These are phyloP conservation scores for Cephonodes hylas DNA, from an alignment of 2,888 invertebrate species.

Conservation along the genomic window DNA sequence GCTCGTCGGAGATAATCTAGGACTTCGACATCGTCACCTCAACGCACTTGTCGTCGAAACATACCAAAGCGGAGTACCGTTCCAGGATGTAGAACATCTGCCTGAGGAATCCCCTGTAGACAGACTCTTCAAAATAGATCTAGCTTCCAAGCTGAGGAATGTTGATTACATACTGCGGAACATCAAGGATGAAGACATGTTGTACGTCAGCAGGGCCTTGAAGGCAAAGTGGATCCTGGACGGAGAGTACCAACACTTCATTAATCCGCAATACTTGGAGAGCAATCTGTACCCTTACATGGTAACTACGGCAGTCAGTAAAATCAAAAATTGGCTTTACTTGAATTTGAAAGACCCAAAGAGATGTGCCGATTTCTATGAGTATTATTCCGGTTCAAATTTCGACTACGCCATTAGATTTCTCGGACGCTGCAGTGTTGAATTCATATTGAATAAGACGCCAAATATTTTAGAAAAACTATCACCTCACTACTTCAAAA, in stretches of 20 bases:
- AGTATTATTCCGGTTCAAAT: conserved; percentile 41
- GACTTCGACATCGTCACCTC: conserved; percentile 34
- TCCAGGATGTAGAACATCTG: conserved; percentile 14
- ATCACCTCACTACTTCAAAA: conserved; percentile 43
- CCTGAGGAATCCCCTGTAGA: conserved; percentile 25
- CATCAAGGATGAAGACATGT: conserved; percentile 28
- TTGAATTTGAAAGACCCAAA: conserved; percentile 30
- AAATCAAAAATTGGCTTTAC: conserved; percentile 29
- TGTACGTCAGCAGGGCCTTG: conserved; percentile 30
- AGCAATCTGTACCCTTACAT: conserved; percentile 27
- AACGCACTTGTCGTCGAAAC: conserved; percentile 23
- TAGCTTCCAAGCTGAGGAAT: conserved; percentile 24
- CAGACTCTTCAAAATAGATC: conserved; percentile 30
- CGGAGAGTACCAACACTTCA: conserved; percentile 20
- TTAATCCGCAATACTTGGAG: conserved; percentile 28
- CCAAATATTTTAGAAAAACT: conserved; percentile 40
- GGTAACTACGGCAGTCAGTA: conserved; percentile 28
- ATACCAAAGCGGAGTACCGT: conserved; percentile 12
- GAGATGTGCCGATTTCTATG: conserved; percentile 51
- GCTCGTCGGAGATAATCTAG: conserved; percentile 26
- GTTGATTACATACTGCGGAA: conserved; percentile 22
- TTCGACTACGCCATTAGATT: conserved; percentile 47
- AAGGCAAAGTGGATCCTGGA: conserved; percentile 30
- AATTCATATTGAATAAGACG: conserved; percentile 40
- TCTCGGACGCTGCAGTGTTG: conserved; percentile 41